Evolutionary conservation across 1,140 invertebrate species (phyloP), one percentile per base, ranked within the genome.

Genomic region (Brachionus asplanchnoidis): DNA sequence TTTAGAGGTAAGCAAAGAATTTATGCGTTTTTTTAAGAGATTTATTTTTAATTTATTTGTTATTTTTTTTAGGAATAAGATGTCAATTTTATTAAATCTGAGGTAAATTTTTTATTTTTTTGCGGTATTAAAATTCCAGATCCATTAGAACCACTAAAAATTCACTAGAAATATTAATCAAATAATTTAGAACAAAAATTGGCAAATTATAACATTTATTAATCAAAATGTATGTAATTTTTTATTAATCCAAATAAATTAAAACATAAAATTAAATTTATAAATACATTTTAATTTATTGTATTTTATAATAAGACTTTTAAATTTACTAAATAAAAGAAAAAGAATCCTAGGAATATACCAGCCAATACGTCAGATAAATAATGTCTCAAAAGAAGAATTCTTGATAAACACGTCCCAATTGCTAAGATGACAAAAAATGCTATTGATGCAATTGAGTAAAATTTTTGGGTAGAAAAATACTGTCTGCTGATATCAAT

Each of bases 351-450:
- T 73, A 73, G 40, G 40, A 73, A 8, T 4, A 73, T 40, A 3
- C 68, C 68, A 44, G 68, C 68, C 5, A 73, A n/a, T 6, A 73
- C 68, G 28, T 73, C 68, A 17, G 68, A 40, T 40, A 73, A 40
- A 73, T 40, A 73, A 73, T 73, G 68, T 73, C 68, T 73, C 36
- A 73, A 40, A 40, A 73, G 36, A 40, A 73, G 36, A n/a, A 73
- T 40, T 36, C 68, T 36, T 42, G 68, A 73, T 20, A 73, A 40
- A 42, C 68, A 73, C 4, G 68, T 73, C 1, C 68, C 36, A 9
- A 73, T 40, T 14, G 68, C 68, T 40, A 73, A 2, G n/a, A 73
- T 44, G 12, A 32, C 14, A 73, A 73, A 73, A 44, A 73, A 73
- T 44, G 68, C 28, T 36, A 40, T 40, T 17, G 28, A 73, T 40